Conservation (phyloP, 2,113 vertebrate species). For the Hydropotes inermis region DNA sequence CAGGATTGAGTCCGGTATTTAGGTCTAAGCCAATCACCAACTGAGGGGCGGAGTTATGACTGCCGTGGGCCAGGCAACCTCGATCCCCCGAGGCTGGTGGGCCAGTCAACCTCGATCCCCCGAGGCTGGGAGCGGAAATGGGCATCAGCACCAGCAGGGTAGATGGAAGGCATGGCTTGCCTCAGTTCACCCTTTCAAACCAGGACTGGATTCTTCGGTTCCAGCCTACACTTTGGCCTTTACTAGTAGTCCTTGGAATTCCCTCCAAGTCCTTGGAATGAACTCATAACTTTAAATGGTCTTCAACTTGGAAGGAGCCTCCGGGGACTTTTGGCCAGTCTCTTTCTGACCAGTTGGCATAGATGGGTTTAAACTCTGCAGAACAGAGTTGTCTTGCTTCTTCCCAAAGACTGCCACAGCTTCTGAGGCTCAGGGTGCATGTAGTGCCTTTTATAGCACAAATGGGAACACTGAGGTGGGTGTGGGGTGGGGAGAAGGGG, state of each 20-base stretch:
- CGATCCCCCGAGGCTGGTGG: neutral
- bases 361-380: neutral
- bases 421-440: neutral
- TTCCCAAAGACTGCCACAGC: neutral
- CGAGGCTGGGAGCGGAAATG: neutral
- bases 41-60: neutral
- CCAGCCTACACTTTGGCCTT: neutral
- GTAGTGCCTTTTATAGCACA: no score
- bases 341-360: accelerated
- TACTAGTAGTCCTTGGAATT: neutral
- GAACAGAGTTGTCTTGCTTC: neutral
- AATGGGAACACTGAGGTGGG: accelerated
- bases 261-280: neutral
- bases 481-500: neutral
- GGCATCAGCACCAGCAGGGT: neutral
- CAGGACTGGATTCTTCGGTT: neutral
- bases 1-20: neutral
- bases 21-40: neutral
- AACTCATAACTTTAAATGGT: neutral
- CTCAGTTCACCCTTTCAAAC: neutral
- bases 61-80: neutral
- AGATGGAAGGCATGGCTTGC: neutral
- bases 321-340: neutral
- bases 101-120: neutral
- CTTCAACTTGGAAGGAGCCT: neutral